Evolutionary conservation across 2,113 vertebrate genomes (phyloP).

Genomic region (Bolborhynchus lineola): DNA sequence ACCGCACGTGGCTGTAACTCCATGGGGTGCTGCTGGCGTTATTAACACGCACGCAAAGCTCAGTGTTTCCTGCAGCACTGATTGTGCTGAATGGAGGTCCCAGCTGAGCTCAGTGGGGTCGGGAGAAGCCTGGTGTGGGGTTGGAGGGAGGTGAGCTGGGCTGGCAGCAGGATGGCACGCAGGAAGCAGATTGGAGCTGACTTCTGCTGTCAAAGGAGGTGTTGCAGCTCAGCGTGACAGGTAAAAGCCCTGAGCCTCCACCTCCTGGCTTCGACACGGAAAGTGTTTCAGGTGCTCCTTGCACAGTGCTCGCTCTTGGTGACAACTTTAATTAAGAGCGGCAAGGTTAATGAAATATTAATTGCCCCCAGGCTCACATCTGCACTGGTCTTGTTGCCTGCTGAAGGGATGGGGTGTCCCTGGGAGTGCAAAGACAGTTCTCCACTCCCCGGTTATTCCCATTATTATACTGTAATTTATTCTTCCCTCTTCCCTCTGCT

Average conservation of each 20-base stretch:
- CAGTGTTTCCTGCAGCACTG: background rate
- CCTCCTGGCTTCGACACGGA: background rate
- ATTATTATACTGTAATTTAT: background rate
- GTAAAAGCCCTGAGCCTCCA: background rate
- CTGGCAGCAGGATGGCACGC: background rate
- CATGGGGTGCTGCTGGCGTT: background rate
- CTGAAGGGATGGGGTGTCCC: background rate
- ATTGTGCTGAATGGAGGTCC: rapidly evolving
- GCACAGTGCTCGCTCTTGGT: background rate
- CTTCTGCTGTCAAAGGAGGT: background rate
- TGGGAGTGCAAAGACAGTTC: background rate
- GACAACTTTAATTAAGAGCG: background rate
- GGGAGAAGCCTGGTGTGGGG: background rate
- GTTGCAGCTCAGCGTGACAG: background rate
- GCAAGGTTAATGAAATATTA: background rate
- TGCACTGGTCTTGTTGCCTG: background rate
- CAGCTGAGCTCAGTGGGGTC: background rate
- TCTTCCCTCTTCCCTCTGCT: background rate
- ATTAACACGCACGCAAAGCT: background rate
- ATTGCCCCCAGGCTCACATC: background rate
- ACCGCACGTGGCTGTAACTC: background rate
- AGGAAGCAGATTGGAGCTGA: background rate
- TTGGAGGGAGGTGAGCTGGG: background rate
- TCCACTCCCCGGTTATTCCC: background rate
- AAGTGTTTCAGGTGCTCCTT: background rate